Evolutionary conservation across 2,888 invertebrate genomes (phyloP).

Genomic region (Heliconius ismenius): DNA sequence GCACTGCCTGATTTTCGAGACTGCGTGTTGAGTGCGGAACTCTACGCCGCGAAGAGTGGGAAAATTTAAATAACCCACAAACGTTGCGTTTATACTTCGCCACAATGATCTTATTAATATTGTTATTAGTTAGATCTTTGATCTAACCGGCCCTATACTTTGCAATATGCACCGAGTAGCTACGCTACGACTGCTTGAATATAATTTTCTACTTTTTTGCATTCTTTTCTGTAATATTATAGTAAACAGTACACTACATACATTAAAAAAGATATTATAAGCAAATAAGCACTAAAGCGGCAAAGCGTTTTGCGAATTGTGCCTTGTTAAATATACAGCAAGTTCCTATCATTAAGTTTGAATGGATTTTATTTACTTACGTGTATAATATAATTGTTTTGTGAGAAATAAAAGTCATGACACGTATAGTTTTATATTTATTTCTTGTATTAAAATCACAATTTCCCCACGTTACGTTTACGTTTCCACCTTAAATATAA

Average conservation of each 20-base stretch:
- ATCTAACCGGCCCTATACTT: too few relatives aligned
- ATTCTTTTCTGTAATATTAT: too few relatives aligned
- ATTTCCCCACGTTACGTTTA: constrained; percentile 35
- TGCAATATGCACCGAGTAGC: too few relatives aligned
- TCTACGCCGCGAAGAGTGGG: neutral
- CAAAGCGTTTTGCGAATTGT: constrained; percentile 14
- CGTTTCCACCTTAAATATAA: constrained; percentile 29
- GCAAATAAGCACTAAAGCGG: neutral
- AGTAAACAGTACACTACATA: neutral
- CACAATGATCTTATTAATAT: too few relatives aligned
- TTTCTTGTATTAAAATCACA: constrained; percentile 37
- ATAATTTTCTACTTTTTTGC: too few relatives aligned
- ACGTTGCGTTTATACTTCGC: neutral
- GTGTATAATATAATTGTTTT: constrained; percentile 19
- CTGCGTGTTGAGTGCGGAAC: neutral
- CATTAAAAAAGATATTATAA: neutral
- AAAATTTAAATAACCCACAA: neutral
- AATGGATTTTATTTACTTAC: constrained; percentile 33
- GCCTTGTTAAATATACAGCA: constrained; percentile 32
- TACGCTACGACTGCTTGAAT: too few relatives aligned
- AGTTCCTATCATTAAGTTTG: constrained; percentile 43
- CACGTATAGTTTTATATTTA: constrained; percentile 29
- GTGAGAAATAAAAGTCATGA: constrained; percentile 43
- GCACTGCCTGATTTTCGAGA: neutral
- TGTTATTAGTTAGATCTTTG: too few relatives aligned